Evolutionary conservation across 2,113 vertebrate species (phyloP).

Genomic region (Quiscalus mexicanus): DNA sequence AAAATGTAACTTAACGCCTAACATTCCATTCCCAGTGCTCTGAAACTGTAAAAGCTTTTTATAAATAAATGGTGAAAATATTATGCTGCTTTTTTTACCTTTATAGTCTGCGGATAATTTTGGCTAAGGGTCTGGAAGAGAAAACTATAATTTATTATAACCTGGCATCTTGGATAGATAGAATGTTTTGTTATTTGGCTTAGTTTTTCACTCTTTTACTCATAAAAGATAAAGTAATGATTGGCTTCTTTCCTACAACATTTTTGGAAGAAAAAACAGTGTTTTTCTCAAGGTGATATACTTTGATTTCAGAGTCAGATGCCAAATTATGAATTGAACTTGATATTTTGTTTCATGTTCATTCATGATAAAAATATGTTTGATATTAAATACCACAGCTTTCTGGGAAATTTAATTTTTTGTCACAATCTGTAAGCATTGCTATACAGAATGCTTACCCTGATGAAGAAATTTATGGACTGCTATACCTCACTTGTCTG

Average conservation of each 20-base stretch:
- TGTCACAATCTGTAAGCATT: neutral
- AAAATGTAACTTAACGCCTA: neutral
- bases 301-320: conserved; percentile 52
- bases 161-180: conserved; percentile 24
- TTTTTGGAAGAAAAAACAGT: conserved; percentile 32
- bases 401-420: conserved; percentile 11
- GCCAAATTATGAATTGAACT: conserved; percentile 17
- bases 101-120: conserved; percentile 15
- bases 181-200: conserved; percentile 55
- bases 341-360: conserved; percentile 57
- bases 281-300: conserved; percentile 27
- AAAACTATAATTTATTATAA: conserved; percentile 34
- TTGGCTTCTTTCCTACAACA: conserved; percentile 13
- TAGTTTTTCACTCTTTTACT: conserved; percentile 5
- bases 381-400: conserved; percentile 11
- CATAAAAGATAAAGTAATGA: neutral
- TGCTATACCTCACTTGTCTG: neutral
- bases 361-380: conserved; percentile 32
- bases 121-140: conserved; percentile 24
- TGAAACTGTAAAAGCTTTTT: neutral
- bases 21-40: neutral
- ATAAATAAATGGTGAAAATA: conserved; percentile 25
- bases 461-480: neutral
- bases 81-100: conserved; percentile 22
- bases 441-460: neutral